Evolutionary conservation across 2,113 vertebrate genomes (phyloP), one percentile per base, ranked within the genome.

Genomic region (Salvelinus namaycush): DNA sequence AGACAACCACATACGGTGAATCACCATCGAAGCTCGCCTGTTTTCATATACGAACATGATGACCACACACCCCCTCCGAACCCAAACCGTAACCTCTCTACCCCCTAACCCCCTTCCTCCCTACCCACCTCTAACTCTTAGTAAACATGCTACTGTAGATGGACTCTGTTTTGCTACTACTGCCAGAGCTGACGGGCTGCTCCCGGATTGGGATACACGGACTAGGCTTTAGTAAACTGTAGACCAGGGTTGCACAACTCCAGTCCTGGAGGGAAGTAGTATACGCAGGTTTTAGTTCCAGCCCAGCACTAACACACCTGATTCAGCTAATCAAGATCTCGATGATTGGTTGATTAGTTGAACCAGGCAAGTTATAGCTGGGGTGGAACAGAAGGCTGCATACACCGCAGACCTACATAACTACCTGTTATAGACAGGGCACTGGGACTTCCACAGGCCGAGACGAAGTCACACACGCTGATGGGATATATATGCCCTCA

Each of bases 131-230:
- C 54, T 75, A 57, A 78, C 68, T 74, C 29, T 67, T 85, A 79
- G 76, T 78, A 78, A 87, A 89, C 76, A 80, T 89, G 83, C 90
- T 93, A 91, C 91, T 93, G 86, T 91, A 90, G 78, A 84, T 70
- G 49, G 62, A 84, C 29, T 66, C 57, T 76, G 39, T 81, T 83
- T 91, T 87, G 73, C 80, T 89, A 82, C 84, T 90, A 87, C 87
- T 87, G 84, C 84, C 86, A 84, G 85, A 86, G 84, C 74, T 78
- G 79, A 87, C 60, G 76, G 87, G 86, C 89, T 90, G 87, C 79
- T 89, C 85, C 87, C 77, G 76, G 39, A 79, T 74, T 89, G 84
- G 72, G 81, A 84, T 70, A 51, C 8, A 80, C 64, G 79, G 80
- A 87, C 80, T 83, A 87, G 87, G 80, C 85, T 82, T 79, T 89